Percentiles rank a stretch among this genome's conserved stretches.
phyloP scores from a whole-genome alignment of 2,797 vertebrate species.

The Takifugu ocellatus region DNA sequence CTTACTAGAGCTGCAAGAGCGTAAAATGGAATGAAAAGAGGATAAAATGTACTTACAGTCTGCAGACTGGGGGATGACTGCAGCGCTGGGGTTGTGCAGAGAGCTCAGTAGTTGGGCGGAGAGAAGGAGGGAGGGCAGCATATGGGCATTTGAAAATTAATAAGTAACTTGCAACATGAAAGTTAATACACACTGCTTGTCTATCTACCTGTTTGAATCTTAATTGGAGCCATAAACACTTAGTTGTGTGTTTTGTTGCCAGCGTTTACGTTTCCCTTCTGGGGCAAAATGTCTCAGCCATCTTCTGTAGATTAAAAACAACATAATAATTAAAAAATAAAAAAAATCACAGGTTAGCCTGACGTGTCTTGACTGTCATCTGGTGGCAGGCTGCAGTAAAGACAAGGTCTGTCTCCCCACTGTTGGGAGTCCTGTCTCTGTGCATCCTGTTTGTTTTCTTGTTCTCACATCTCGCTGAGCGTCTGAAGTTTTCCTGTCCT shows the following conservation, averaged over 20 bases:
- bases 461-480: constrained; percentile 26
- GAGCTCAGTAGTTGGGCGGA: neutral
- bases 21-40: constrained; percentile 22
- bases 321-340: neutral
- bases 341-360: neutral
- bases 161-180: constrained; percentile 6
- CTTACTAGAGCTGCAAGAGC: constrained; percentile 32
- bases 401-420: neutral
- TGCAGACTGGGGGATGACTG: constrained; percentile 5
- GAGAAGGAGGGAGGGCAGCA: neutral
- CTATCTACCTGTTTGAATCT: neutral
- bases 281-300: neutral
- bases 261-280: neutral
- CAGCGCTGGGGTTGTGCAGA: neutral
- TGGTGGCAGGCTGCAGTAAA: no score
- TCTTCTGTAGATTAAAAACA: neutral
- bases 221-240: no score
- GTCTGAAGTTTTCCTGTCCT: neutral
- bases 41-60: constrained; percentile 44
- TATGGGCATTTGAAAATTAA: constrained; percentile 7
- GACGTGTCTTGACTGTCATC: no score
- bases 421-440: no score
- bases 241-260: no score
- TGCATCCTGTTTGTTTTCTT: constrained; percentile 26
- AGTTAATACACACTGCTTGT: neutral